Conservation (phyloP, 2,113 vertebrate species). For the Brachyhypopomus gauderio region DNA sequence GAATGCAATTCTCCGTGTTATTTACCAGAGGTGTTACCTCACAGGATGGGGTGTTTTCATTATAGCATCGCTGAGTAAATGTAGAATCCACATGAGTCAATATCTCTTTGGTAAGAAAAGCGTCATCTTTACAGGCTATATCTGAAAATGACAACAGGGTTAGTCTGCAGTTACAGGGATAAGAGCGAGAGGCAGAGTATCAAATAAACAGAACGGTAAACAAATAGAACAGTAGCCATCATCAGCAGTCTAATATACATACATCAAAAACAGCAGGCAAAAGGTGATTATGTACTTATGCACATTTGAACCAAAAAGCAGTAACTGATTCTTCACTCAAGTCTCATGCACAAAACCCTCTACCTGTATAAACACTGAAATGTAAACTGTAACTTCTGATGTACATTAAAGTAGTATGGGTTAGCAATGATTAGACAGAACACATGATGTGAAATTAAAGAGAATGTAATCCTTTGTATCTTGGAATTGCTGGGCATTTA, state of each 20-base stretch:
- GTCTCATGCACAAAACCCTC: too few relatives aligned
- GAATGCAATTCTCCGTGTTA: neutral
- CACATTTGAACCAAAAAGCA: too few relatives aligned
- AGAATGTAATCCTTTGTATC: neutral
- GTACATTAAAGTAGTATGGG: neutral
- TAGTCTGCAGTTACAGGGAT: neutral
- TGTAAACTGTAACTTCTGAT: neutral
- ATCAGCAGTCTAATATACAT: neutral
- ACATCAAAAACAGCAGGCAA: conserved; percentile 1
- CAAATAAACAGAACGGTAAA: neutral
- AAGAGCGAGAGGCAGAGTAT: neutral
- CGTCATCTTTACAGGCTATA: conserved; percentile 76
- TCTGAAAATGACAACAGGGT: conserved; percentile 59
- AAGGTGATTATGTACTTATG: too few relatives aligned
- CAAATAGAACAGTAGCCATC: neutral
- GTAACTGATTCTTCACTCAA: too few relatives aligned
- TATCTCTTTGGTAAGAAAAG: conserved; percentile 77
- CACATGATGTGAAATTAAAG: neutral
- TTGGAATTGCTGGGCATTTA: neutral
- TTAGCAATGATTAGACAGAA: neutral
- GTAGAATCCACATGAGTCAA: conserved; percentile 78
- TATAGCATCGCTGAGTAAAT: conserved; percentile 76
- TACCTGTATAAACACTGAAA: too few relatives aligned
- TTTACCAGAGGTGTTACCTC: conserved; percentile 60
- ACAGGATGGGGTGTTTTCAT: conserved; percentile 67